Evolutionary conservation across 2,113 vertebrate species (phyloP), one percentile per base, ranked within the genome.

Genomic region (Perca flavescens): DNA sequence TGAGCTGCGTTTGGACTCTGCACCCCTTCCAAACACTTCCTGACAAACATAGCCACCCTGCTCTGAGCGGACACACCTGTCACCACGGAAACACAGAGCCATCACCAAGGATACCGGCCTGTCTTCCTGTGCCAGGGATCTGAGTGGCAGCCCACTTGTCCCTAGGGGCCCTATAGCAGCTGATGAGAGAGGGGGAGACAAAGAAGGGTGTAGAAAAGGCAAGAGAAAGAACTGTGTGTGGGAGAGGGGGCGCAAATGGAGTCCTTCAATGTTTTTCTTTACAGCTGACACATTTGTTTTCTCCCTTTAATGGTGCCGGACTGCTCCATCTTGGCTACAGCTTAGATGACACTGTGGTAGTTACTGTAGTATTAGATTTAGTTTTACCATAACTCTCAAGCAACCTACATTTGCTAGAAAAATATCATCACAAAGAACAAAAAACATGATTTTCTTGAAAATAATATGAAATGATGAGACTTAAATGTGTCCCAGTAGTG

Each of bases 61-160:
- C 84, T 92, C 77, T 57, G 85, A 92, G 91, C 80, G 87, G 91
- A 93, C 91, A 91, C 92, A 91, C 88, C 91, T 93, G 93, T 93
- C 93, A 93, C 91, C 89, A 79, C 64, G 57, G 86, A 86, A 88
- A 91, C 86, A 90, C 87, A 81, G 56, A 90, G 81, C 89, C 86
- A 66, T 93, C 91, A 91, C 90, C 89, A 86, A 77, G 88, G 89
- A 92, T 88, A 90, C 88, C 1, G 83, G 83, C 57, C 91, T 86
- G 90, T 88, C 88, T 89, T 88, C 86, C 72, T 79, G 73, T 47
- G 79, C 88, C 92, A 88, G 88, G 86, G 75, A 77, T 71, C 76
- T 90, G 83, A 89, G 83, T 74, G 84, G 88, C 74, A 77, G 74
- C 71, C 68, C 14, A 47, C 81, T 88, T 12, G 28, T 93, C 92